Percentiles rank a stretch among this genome's conserved stretches.
These are phyloP conservation scores for Branchipolynoe longqiensis DNA, from an alignment of 2,888 invertebrate species.

Conservation along the genomic window DNA sequence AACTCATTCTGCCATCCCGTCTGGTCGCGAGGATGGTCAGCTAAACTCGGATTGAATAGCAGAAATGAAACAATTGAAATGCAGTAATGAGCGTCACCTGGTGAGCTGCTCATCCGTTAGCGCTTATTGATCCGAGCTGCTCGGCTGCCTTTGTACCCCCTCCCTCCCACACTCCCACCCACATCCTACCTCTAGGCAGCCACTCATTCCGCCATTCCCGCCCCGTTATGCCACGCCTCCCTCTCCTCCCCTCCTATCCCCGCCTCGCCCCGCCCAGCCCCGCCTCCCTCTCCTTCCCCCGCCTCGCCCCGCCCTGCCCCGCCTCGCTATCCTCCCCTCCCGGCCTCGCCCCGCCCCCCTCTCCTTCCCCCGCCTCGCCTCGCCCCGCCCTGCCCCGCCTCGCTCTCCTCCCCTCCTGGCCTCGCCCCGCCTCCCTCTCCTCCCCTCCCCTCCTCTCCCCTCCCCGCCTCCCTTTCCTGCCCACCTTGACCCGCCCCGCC, in stretches of 20 bases:
- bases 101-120: neutral
- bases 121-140: neutral
- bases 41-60: constrained; percentile 6
- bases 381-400: neutral
- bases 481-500: neutral
- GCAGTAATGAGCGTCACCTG: constrained; percentile 5
- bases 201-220: neutral
- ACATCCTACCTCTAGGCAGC: too few relatives aligned
- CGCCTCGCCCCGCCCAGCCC: neutral
- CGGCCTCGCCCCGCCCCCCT: neutral
- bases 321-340: neutral
- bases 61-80: constrained; percentile 43
- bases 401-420: neutral
- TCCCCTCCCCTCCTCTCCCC: neutral
- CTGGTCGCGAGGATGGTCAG: constrained; percentile 8
- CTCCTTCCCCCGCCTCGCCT: neutral
- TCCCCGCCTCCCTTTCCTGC: neutral
- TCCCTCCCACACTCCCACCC: too few relatives aligned
- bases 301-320: too few relatives aligned
- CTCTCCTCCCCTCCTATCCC: neutral
- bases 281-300: neutral
- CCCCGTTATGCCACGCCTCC: neutral
- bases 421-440: neutral
- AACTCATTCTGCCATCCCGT: too few relatives aligned
- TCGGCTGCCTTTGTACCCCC: too few relatives aligned